Evolutionary conservation across 2,888 invertebrate species (phyloP).

Genomic region (Lochmaea capreae): DNA sequence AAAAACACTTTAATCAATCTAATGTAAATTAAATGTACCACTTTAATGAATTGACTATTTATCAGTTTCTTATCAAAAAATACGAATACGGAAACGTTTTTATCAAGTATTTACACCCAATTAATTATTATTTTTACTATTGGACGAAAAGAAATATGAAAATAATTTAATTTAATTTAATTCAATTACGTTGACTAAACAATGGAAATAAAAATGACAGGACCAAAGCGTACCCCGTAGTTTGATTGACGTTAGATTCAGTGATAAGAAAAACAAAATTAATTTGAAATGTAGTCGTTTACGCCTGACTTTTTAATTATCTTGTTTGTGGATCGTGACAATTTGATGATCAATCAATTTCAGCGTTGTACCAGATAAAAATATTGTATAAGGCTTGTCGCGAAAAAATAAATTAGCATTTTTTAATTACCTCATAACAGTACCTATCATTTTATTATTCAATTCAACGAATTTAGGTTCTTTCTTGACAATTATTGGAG

Average conservation of each 20-base stretch:
- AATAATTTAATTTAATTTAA: slow-evolving; percentile 9
- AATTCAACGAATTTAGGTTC: neutral
- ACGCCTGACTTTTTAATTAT: slow-evolving; percentile 24
- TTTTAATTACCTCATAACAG: neutral
- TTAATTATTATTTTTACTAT: slow-evolving; percentile 20
- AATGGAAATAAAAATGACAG: slow-evolving; percentile 20
- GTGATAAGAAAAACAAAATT: slow-evolving; percentile 22
- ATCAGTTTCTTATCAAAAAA: neutral
- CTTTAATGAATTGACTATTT: neutral
- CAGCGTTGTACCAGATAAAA: slow-evolving; percentile 14
- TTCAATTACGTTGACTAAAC: slow-evolving; percentile 11
- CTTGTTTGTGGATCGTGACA: slow-evolving; percentile 22
- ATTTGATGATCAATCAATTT: slow-evolving; percentile 23
- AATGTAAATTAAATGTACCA: neutral
- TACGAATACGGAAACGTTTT: neutral
- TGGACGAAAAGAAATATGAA: slow-evolving; percentile 4
- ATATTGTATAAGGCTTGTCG: slow-evolving; percentile 9
- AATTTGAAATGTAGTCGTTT: slow-evolving; percentile 25
- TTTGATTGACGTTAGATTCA: slow-evolving; percentile 20
- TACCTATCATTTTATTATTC: neutral
- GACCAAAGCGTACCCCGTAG: slow-evolving; percentile 6
- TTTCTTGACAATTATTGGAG: no score
- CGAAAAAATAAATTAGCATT: slow-evolving; percentile 2
- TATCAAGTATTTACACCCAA: slow-evolving; percentile 16
- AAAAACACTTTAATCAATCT: neutral